Conservation (phyloP, 2,113 vertebrate genomes). For the Ameiurus melas region DNA sequence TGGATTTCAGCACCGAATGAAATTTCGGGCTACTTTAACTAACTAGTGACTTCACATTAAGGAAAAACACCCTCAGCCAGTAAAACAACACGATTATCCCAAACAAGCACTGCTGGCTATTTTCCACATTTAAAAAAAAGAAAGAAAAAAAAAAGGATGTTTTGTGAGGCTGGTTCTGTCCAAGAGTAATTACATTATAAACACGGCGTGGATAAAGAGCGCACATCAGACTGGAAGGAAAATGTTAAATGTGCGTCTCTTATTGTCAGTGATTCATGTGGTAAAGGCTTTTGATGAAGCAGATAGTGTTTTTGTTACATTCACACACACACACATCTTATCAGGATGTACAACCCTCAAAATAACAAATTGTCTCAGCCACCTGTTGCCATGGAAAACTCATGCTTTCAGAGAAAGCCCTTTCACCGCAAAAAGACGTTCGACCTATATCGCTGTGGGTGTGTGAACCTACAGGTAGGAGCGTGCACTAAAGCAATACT, state of each 20-base stretch:
- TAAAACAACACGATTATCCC: neutral
- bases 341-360: slow-evolving; percentile 39
- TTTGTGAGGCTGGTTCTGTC: neutral
- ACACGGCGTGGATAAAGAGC: slow-evolving; percentile 15
- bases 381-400: slow-evolving; percentile 53
- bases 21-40: neutral
- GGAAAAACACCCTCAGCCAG: neutral
- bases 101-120: neutral
- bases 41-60: neutral
- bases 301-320: slow-evolving; percentile 33
- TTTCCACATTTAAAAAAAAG: neutral
- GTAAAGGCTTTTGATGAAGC: slow-evolving; percentile 36
- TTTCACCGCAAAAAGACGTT: slow-evolving; percentile 20
- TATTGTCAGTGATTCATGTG: slow-evolving; percentile 44
- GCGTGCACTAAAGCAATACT: slow-evolving; percentile 52
- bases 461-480: slow-evolving; percentile 48
- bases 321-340: slow-evolving; percentile 1
- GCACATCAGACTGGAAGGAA: slow-evolving; percentile 29
- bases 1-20: neutral
- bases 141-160: neutral
- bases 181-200: neutral
- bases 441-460: slow-evolving; percentile 35
- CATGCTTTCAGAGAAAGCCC: slow-evolving; percentile 49
- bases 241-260: slow-evolving; percentile 19
- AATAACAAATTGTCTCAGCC: slow-evolving; percentile 39